These are phyloP conservation scores for Sclerodermus sp. DNA, from an alignment of 2,888 invertebrate genomes.

Conservation along the genomic window DNA sequence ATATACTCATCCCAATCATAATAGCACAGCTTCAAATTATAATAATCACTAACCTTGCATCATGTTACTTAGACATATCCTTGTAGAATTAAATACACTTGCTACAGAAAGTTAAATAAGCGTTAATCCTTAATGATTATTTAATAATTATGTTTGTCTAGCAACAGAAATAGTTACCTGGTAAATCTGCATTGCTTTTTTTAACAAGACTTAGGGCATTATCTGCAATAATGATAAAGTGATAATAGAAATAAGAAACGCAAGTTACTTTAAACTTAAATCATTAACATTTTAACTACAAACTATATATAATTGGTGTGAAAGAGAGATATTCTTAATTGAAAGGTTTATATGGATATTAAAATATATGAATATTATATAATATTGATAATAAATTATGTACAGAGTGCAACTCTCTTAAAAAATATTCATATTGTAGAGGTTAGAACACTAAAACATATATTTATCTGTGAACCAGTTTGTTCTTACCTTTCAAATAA, in stretches of 20 bases:
- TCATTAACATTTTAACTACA: no score
- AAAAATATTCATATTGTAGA: no score
- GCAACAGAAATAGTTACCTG: not conserved
- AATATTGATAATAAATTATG: no score
- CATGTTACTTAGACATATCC: constrained; percentile 24
- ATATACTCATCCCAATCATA: no score
- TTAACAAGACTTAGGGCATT: not conserved
- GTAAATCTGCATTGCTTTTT: not conserved
- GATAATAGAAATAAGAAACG: constrained; percentile 13
- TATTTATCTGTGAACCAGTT: not conserved
- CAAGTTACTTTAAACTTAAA: no score
- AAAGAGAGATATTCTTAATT: no score
- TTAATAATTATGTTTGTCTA: not conserved
- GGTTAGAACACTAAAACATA: no score
- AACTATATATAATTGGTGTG: no score
- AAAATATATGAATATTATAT: no score
- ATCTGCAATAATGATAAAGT: constrained; percentile 11
- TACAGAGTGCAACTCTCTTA: no score
- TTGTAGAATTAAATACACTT: constrained; percentile 24
- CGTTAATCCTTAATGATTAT: not conserved
- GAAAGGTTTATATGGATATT: no score
- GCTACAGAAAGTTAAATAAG: constrained; percentile 18
- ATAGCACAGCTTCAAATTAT: no score
- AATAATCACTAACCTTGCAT: constrained; percentile 34
- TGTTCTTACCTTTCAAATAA: constrained; percentile 32